phyloP scores from a whole-genome alignment of 2,113 vertebrate genomes.

The Brienomyrus longianalis region DNA sequence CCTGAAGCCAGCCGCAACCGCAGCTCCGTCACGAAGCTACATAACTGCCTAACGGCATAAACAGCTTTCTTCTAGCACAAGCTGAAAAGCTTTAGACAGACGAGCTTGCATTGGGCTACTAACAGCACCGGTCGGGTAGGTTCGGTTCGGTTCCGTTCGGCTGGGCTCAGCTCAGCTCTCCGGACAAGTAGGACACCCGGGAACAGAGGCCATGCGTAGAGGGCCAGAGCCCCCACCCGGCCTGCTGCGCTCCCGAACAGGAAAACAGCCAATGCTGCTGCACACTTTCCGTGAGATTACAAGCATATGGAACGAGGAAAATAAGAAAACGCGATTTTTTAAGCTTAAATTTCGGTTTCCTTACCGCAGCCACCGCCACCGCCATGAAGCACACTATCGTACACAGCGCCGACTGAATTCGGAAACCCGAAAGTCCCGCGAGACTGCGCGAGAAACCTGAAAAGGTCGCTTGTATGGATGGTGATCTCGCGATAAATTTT shows the following conservation, averaged over 20 bases:
- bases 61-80: neutral
- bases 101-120: neutral
- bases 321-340: neutral
- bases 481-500: constrained; percentile 11
- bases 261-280: neutral
- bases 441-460: neutral
- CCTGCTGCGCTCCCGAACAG: neutral
- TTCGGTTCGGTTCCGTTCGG: neutral
- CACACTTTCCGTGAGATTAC: neutral
- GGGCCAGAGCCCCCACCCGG: no score
- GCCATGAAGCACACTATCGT: constrained; percentile 64
- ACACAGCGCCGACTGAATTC: constrained; percentile 36
- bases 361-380: constrained; percentile 65
- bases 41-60: neutral
- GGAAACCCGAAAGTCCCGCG: constrained; percentile 43
- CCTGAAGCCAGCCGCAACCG: neutral
- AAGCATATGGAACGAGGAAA: neutral
- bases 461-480: neutral
- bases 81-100: neutral
- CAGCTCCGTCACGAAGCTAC: neutral
- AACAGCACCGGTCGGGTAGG: neutral
- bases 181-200: neutral
- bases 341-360: constrained; percentile 23
- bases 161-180: neutral
- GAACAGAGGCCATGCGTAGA: neutral